These are phyloP conservation scores for Elephas maximus DNA, from an alignment of 2,113 vertebrate species.

Conservation along the genomic window DNA sequence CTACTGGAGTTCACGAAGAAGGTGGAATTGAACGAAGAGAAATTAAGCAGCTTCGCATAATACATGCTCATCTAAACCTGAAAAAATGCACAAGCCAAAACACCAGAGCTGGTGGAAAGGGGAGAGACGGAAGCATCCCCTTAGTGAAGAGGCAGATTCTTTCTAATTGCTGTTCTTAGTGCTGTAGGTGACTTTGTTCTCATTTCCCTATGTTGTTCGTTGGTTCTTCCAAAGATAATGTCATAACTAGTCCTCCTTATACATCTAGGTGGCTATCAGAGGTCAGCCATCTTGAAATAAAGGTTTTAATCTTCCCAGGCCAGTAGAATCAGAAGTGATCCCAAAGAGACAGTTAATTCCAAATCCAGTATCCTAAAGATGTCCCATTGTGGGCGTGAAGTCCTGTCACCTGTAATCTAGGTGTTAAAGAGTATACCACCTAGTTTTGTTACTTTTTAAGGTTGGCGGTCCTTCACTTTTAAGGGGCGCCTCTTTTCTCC, in stretches of 20 bases:
- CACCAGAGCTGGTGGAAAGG: not conserved
- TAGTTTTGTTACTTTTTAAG: not conserved
- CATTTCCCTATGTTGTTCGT: not conserved
- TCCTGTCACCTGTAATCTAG: conserved; percentile 18
- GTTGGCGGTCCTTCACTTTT: not conserved
- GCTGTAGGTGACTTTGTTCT: not conserved
- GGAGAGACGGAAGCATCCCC: not conserved
- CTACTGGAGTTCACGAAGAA: conserved; percentile 32
- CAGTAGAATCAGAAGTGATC: conserved; percentile 81
- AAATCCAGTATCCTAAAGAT: conserved; percentile 83
- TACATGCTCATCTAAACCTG: not conserved
- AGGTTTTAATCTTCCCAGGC: conserved; percentile 83
- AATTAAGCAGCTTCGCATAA: conserved; percentile 15
- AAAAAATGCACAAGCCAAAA: not conserved
- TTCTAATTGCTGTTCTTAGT: not conserved
- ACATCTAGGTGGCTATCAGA: not conserved
- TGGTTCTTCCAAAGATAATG: not conserved
- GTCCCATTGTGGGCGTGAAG: conserved; percentile 82
- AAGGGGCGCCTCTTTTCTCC: not conserved
- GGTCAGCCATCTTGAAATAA: not conserved
- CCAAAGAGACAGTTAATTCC: conserved; percentile 80
- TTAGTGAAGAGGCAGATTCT: not conserved
- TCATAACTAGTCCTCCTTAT: not conserved
- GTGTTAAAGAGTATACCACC: not conserved
- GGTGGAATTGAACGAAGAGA: conserved; percentile 45